Conservation (phyloP, 2,888 invertebrate species). For the Chloromyia formosa region DNA sequence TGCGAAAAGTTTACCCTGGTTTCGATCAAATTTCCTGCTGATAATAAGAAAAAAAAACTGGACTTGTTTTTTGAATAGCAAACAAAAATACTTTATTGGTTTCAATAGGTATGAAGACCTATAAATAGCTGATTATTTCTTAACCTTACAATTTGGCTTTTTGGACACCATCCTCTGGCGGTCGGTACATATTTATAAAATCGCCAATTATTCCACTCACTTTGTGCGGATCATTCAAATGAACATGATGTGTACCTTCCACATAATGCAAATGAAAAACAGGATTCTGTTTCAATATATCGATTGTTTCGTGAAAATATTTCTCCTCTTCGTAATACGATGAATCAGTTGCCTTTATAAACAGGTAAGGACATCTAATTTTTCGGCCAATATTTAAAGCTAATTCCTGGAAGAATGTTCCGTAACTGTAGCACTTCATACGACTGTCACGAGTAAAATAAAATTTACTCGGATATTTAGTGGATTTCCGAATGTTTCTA, state of each 20-base stretch:
- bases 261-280: conserved; percentile 70
- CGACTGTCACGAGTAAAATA: conserved; percentile 74
- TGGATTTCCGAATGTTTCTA: conserved; percentile 69
- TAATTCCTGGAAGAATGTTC: conserved; percentile 62
- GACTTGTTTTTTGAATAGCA: too few species aligned
- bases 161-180: not conserved
- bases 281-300: conserved; percentile 66
- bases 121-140: too few species aligned
- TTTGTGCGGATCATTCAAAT: conserved; percentile 73
- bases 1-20: too few species aligned
- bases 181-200: conserved; percentile 53
- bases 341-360: conserved; percentile 69
- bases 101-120: too few species aligned
- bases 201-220: conserved; percentile 66
- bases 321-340: conserved; percentile 68
- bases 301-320: conserved; percentile 68
- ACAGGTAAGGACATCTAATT: conserved; percentile 72
- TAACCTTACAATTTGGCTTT: too few species aligned
- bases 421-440: conserved; percentile 63
- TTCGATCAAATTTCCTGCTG: too few species aligned
- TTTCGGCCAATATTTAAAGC: conserved; percentile 67
- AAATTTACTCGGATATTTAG: conserved; percentile 68
- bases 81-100: too few species aligned
- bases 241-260: conserved; percentile 78
- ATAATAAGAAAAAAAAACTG: too few species aligned